Percentiles rank a stretch among this genome's conserved stretches.
These are phyloP conservation scores for Tenualosa thibaudeaui DNA, from an alignment of 2,797 vertebrate species.

Conservation along the genomic window DNA sequence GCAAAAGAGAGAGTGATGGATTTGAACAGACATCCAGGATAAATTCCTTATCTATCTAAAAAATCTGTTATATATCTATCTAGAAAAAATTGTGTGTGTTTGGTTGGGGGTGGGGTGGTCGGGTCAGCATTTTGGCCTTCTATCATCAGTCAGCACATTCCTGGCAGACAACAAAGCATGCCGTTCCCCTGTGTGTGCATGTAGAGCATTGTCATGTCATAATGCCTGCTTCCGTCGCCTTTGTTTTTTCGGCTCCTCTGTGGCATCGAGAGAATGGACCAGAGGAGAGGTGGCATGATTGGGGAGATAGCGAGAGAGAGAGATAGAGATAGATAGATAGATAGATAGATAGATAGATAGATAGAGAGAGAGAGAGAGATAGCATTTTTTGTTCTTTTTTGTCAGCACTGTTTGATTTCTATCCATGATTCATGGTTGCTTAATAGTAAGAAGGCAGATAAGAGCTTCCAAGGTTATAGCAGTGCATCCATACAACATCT, in stretches of 20 bases:
- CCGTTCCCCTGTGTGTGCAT: conserved; percentile 64
- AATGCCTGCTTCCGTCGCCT: conserved; percentile 61
- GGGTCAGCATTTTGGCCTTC: conserved; percentile 64
- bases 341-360: conserved; percentile 37
- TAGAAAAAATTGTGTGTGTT: not conserved
- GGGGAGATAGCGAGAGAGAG: conserved; percentile 30
- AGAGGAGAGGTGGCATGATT: not conserved
- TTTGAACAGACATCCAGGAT: too few species aligned
- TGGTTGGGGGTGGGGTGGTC: not conserved
- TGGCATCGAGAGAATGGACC: conserved; percentile 45
- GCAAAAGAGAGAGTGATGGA: too few species aligned
- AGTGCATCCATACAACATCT: not conserved
- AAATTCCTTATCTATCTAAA: too few species aligned
- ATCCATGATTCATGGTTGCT: not conserved
- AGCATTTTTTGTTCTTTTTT: not conserved
- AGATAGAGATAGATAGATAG: conserved; percentile 57
- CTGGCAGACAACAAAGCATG: conserved; percentile 72
- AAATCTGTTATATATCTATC: too few species aligned
- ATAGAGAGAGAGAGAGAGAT: conserved; percentile 57
- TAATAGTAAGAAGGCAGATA: not conserved
- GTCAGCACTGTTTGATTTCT: not conserved
- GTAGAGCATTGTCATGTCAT: conserved; percentile 67
- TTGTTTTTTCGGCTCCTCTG: conserved; percentile 60
- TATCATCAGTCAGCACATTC: conserved; percentile 78
- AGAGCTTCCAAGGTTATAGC: not conserved